Percentiles rank a stretch among this genome's conserved stretches.
phyloP scores from a whole-genome alignment of 2,888 invertebrate species.

The Athrips mouffetella region DNA sequence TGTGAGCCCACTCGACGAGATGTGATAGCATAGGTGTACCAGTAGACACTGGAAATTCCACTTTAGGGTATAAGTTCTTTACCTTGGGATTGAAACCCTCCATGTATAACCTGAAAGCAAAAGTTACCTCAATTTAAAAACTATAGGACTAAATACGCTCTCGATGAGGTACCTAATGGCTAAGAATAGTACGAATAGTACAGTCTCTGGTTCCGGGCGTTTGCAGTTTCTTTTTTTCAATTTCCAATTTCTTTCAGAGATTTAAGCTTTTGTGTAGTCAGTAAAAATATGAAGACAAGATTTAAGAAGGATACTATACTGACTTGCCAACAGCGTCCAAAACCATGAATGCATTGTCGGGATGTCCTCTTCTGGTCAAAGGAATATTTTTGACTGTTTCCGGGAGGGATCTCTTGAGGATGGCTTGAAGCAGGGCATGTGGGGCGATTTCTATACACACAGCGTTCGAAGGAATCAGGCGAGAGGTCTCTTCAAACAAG shows the following conservation, averaged over 20 bases:
- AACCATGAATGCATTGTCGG: slow-evolving; percentile 77
- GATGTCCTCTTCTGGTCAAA: slow-evolving; percentile 83
- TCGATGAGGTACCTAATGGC: no score
- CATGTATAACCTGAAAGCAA: slow-evolving; percentile 81
- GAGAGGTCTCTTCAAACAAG: slow-evolving; percentile 88
- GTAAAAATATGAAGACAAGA: neutral
- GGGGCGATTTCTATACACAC: slow-evolving; percentile 93
- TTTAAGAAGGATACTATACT: slow-evolving; percentile 33
- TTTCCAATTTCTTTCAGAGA: no score
- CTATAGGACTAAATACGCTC: no score
- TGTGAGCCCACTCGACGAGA: slow-evolving; percentile 90
- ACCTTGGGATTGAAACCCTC: slow-evolving; percentile 85
- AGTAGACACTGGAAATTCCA: slow-evolving; percentile 89
- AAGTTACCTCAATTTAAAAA: neutral
- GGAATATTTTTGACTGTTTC: slow-evolving; percentile 82
- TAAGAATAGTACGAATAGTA: no score
- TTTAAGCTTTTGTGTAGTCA: neutral
- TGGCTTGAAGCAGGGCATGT: slow-evolving; percentile 92
- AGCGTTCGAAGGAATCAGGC: slow-evolving; percentile 86
- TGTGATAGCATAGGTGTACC: slow-evolving; percentile 90
- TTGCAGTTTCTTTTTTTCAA: no score
- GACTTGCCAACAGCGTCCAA: slow-evolving; percentile 81
- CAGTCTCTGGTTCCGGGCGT: no score
- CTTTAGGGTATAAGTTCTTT: slow-evolving; percentile 83
- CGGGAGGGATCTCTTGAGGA: slow-evolving; percentile 86